Percentiles rank a stretch among this genome's conserved stretches.
Conservation (phyloP, 2,888 invertebrate genomes). For the Thera britannica region DNA sequence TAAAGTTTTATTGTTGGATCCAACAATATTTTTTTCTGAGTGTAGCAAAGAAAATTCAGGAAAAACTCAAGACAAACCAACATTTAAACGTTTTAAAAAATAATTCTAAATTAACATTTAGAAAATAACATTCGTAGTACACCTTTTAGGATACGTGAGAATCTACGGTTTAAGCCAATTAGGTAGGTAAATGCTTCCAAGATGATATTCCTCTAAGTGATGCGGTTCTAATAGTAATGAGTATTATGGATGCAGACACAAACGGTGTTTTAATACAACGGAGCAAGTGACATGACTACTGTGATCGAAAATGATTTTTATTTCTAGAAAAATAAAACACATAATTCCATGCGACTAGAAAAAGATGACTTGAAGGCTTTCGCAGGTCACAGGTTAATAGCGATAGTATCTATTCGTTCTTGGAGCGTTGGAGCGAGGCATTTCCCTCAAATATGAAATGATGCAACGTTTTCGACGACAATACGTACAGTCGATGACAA, state of each 20-base stretch:
- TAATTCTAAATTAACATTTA: too few relatives aligned
- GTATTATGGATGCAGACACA: slow-evolving; percentile 1
- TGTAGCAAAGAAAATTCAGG: too few relatives aligned
- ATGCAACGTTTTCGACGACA: slow-evolving; percentile 1
- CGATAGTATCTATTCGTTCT: slow-evolving; percentile 19
- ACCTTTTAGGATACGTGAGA: too few relatives aligned
- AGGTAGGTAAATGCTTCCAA: slow-evolving; percentile 4
- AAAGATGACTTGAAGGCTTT: not conserved
- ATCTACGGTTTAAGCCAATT: not conserved
- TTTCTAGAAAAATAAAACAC: not conserved
- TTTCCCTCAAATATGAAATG: slow-evolving; percentile 6
- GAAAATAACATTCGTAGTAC: too few relatives aligned
- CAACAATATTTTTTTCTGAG: too few relatives aligned
- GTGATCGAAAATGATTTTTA: not conserved
- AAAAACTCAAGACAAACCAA: too few relatives aligned
- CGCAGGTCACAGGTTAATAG: slow-evolving; percentile 16
- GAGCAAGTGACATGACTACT: not conserved
- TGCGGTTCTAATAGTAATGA: slow-evolving; percentile 12
- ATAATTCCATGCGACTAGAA: not conserved
- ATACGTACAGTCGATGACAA: too few relatives aligned
- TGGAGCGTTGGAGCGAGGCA: not conserved
- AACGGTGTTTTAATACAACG: not conserved
- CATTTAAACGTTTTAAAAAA: too few relatives aligned
- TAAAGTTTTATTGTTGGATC: too few relatives aligned
- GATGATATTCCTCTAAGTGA: slow-evolving; percentile 10